Conservation (phyloP, 2,888 invertebrate species). For the Emesis furor region DNA sequence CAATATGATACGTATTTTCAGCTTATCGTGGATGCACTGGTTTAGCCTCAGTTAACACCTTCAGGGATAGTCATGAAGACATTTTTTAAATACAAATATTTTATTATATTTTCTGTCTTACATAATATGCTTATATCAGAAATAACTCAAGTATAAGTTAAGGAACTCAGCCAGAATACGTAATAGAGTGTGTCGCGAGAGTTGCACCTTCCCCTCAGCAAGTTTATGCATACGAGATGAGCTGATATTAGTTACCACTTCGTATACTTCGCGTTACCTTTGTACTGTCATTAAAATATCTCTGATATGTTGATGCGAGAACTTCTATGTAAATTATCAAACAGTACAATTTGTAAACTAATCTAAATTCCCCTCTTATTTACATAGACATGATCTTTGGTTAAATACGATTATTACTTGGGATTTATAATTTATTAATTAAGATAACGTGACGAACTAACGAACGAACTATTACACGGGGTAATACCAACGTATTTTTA, state of each 20-base stretch:
- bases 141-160: constrained; percentile 61
- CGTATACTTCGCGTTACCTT: constrained; percentile 84
- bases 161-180: constrained; percentile 70
- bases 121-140: neutral
- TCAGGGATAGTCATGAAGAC: no score
- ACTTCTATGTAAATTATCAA: constrained; percentile 71
- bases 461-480: no score
- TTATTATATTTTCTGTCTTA: neutral
- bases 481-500: no score
- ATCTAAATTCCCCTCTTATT: constrained; percentile 10
- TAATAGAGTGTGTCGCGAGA: constrained; percentile 61
- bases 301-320: constrained; percentile 83
- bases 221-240: constrained; percentile 88
- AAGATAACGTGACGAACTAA: neutral
- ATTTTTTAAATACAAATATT: neutral
- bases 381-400: constrained; percentile 19
- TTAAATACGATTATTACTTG: neutral
- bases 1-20: no score
- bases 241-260: constrained; percentile 85
- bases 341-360: constrained; percentile 45
- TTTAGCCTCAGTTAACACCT: no score
- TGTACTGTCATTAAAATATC: constrained; percentile 85
- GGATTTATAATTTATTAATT: neutral
- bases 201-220: constrained; percentile 65
- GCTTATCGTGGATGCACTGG: no score